Evolutionary conservation across 2,888 invertebrate species (phyloP).

Genomic region (Cephus spinipes): DNA sequence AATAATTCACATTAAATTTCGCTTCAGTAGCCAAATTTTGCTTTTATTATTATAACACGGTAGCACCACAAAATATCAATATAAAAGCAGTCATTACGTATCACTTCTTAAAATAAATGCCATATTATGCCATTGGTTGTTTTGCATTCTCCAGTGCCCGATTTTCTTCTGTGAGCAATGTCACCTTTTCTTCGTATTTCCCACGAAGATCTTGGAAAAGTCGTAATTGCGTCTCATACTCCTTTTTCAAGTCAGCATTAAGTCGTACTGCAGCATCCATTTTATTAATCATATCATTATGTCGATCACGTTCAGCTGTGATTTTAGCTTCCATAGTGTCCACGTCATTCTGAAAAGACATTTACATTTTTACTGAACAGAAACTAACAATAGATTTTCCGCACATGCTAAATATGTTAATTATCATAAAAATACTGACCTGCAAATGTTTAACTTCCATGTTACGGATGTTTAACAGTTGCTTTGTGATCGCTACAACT

Average conservation of each 20-base stretch:
- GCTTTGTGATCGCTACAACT: conserved; percentile 84
- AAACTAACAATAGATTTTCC: neutral
- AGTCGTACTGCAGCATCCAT: conserved; percentile 78
- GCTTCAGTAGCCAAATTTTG: neutral
- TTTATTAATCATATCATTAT: conserved; percentile 76
- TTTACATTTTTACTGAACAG: neutral
- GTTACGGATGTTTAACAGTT: conserved; percentile 82
- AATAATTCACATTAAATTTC: neutral
- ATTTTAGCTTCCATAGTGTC: conserved; percentile 78
- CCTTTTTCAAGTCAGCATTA: conserved; percentile 80
- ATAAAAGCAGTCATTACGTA: neutral
- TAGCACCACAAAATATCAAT: neutral
- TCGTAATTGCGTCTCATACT: conserved; percentile 82
- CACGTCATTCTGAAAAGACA: conserved; percentile 71
- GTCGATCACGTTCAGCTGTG: conserved; percentile 79
- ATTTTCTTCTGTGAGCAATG: conserved; percentile 71
- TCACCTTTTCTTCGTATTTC: conserved; percentile 77
- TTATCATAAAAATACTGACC: conserved; percentile 54
- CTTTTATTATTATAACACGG: neutral
- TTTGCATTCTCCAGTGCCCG: conserved; percentile 43
- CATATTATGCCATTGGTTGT: conserved; percentile 20
- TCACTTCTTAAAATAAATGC: neutral
- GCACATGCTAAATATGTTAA: neutral
- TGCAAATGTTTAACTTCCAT: conserved; percentile 83
- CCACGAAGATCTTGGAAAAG: conserved; percentile 78